A percentile compares a stretch with the other conserved stretches of the same genome.
Conservation (phyloP, 2,888 invertebrate genomes). For the Entomobrya multifasciata region DNA sequence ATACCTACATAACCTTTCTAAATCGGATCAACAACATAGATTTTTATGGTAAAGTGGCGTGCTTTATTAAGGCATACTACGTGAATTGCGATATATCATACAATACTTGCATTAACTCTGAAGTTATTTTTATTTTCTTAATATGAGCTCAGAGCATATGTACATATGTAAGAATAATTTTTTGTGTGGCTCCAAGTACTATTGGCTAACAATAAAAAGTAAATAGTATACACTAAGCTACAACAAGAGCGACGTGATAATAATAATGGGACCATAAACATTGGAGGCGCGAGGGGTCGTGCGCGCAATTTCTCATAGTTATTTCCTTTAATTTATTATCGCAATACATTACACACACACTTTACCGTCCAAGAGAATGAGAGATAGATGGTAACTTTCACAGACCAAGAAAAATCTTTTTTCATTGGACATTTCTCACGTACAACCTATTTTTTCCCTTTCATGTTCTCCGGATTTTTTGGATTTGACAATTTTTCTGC, state of each 20-base stretch:
- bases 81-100: not conserved
- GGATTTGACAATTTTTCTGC: conserved; percentile 54
- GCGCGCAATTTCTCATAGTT: conserved; percentile 25
- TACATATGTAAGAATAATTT: not conserved
- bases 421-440: conserved; percentile 66
- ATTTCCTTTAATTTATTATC: conserved; percentile 37
- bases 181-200: not conserved
- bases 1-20: not conserved
- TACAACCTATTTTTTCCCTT: conserved; percentile 56
- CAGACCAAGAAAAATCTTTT: conserved; percentile 28
- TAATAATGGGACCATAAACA: not conserved
- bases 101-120: not conserved
- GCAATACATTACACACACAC: conserved; percentile 36
- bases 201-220: not conserved
- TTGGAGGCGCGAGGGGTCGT: not conserved
- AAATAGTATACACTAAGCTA: not conserved
- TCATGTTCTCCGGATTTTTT: conserved; percentile 44
- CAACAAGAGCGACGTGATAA: not conserved
- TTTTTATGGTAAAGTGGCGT: not conserved
- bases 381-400: conserved; percentile 4
- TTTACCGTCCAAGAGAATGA: not conserved
- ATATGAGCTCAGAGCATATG: too few relatives aligned
- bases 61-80: conserved; percentile 10
- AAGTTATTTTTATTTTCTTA: too few relatives aligned
- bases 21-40: not conserved